Evolutionary conservation across 30 jellyfish, hydroid and myxozoan genomes (phyloP).

Genomic region (Hydractinia symbiolongicarpus): DNA sequence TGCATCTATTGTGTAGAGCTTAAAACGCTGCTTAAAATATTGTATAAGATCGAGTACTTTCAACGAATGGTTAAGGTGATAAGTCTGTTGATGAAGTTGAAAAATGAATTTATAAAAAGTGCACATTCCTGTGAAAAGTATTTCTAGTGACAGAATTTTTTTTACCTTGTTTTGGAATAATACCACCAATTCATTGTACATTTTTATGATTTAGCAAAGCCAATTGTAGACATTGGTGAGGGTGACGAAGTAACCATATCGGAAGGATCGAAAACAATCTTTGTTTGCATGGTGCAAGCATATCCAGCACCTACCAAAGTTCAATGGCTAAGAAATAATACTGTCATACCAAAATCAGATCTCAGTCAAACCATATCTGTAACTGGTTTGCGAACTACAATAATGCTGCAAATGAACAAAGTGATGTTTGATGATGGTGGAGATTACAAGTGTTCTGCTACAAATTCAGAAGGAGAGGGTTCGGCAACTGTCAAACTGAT

Average conservation of each 20-base stretch:
- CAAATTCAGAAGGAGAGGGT: slow-evolving; percentile 1
- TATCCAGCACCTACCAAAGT: slow-evolving; percentile 24
- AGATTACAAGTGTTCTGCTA: background rate
- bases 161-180: background rate
- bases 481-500: slow-evolving; percentile 15
- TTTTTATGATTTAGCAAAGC: slow-evolving; percentile 16
- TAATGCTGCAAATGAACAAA: background rate
- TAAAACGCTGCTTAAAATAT: too few relatives aligned
- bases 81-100: too few relatives aligned
- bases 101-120: background rate
- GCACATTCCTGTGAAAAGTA: too few relatives aligned
- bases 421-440: slow-evolving; percentile 6
- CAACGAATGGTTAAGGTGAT: too few relatives aligned
- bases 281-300: slow-evolving; percentile 29
- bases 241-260: slow-evolving; percentile 3
- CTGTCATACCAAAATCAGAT: background rate
- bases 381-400: slow-evolving; percentile 1
- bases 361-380: background rate
- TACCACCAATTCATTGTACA: background rate
- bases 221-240: slow-evolving; percentile 26
- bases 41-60: too few relatives aligned
- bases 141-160: background rate
- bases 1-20: too few relatives aligned
- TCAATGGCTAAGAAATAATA: slow-evolving; percentile 19
- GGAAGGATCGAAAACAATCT: background rate